A percentile compares a stretch with the other conserved stretches of the same genome.
Evolutionary conservation across 2,888 invertebrate species (phyloP).

Genomic region (Athetis lepigone): DNA sequence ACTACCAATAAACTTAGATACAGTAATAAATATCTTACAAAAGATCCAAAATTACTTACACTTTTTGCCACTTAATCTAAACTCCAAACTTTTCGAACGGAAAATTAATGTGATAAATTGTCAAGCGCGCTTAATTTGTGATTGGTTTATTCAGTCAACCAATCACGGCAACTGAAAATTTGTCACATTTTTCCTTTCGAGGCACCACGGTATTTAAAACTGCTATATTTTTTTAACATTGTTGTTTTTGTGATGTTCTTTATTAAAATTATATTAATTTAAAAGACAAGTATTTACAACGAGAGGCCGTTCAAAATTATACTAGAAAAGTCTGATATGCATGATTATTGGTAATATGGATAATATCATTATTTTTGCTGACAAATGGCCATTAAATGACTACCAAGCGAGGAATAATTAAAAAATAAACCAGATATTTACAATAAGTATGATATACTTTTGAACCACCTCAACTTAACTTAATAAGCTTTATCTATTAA

Average conservation of each 20-base stretch:
- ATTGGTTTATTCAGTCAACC: too few relatives aligned
- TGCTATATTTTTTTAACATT: background rate
- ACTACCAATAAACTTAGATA: background rate
- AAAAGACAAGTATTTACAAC: constrained; percentile 36
- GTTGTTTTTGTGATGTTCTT: constrained; percentile 21
- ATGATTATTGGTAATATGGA: too few relatives aligned
- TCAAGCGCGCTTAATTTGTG: background rate
- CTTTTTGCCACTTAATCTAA: background rate
- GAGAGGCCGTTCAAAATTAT: constrained; percentile 1
- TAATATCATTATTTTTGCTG: background rate
- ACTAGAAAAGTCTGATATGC: background rate
- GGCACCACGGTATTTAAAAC: background rate
- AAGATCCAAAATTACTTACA: background rate
- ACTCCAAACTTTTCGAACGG: background rate
- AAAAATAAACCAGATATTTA: background rate
- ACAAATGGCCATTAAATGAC: background rate
- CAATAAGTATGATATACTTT: background rate
- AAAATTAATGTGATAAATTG: background rate
- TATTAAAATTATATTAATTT: constrained; percentile 3
- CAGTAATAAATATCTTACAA: background rate
- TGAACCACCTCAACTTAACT: background rate
- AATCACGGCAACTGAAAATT: too few relatives aligned
- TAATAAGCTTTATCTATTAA: background rate
- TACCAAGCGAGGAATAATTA: background rate
- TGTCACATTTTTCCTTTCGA: background rate